Evolutionary conservation across 1,140 invertebrate species (phyloP).

Genomic region (Onthophagus taurus): DNA sequence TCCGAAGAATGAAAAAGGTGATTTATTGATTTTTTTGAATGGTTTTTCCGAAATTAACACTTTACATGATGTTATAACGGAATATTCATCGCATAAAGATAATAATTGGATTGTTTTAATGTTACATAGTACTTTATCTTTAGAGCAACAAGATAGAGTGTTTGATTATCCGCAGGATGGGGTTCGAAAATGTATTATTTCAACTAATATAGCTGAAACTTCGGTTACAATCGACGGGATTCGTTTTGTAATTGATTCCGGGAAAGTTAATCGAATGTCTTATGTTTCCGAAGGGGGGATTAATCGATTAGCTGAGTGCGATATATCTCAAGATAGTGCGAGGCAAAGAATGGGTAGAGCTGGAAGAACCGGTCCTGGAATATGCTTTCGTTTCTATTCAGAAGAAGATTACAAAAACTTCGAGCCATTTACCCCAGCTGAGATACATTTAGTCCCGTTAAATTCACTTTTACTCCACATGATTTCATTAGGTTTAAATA

Average conservation of each 20-base stretch:
- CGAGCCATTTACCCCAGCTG: constrained; percentile 68
- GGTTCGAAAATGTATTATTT: constrained; percentile 92
- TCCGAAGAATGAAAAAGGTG: constrained; percentile 77
- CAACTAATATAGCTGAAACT: constrained; percentile 99
- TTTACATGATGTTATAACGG: constrained; percentile 76
- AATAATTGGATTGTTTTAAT: constrained; percentile 91
- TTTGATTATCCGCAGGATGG: constrained; percentile 96
- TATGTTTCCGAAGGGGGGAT: constrained; percentile 69
- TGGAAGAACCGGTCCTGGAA: constrained; percentile 70
- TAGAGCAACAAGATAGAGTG: constrained; percentile 95
- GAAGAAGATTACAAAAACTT: constrained; percentile 54
- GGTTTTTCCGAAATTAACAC: constrained; percentile 91
- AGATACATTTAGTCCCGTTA: constrained; percentile 75
- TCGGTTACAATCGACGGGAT: constrained; percentile 98
- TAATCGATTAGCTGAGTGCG: constrained; percentile 63
- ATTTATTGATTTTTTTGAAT: constrained; percentile 93
- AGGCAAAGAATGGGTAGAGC: constrained; percentile 95
- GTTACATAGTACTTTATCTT: constrained; percentile 85
- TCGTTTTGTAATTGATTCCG: constrained; percentile 94
- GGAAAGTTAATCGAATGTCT: constrained; percentile 96
- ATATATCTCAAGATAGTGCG: constrained; percentile 92
- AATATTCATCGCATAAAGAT: constrained; percentile 68
- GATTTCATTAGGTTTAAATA: constrained; percentile 87
- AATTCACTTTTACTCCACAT: constrained; percentile 90
- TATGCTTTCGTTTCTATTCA: constrained; percentile 79